Percentiles rank a stretch among this genome's conserved stretches.
Evolutionary conservation across 2,113 vertebrate species (phyloP).

Genomic region (Vulpes vulpes): DNA sequence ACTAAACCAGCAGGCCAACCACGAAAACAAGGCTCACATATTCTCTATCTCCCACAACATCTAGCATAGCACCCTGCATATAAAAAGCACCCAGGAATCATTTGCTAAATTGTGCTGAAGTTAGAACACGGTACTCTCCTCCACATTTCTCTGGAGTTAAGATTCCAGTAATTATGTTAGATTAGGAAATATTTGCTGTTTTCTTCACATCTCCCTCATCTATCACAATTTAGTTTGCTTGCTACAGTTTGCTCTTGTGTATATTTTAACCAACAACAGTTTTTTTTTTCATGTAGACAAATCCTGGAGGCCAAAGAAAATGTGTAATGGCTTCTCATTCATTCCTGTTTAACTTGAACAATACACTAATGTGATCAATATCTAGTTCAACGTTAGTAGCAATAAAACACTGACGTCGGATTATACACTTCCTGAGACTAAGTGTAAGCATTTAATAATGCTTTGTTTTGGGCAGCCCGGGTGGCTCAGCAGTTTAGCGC

Average conservation of each 20-base stretch:
- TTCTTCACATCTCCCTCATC: constrained; percentile 30
- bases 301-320: constrained; percentile 27
- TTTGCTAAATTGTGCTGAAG: constrained; percentile 19
- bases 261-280: constrained; percentile 54
- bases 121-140: background rate
- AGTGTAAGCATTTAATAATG: constrained; percentile 62
- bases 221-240: constrained; percentile 63
- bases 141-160: background rate
- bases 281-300: constrained; percentile 62
- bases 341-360: constrained; percentile 65
- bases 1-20: background rate
- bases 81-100: background rate
- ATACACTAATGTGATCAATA: constrained; percentile 74
- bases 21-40: background rate
- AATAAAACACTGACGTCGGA: constrained; percentile 53
- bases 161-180: constrained; percentile 49
- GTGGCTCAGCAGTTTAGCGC: too few relatives aligned
- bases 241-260: constrained; percentile 34
- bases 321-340: constrained; percentile 27
- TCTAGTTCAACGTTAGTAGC: constrained; percentile 50
- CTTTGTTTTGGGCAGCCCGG: background rate
- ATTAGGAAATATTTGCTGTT: constrained; percentile 59
- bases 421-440: constrained; percentile 49
- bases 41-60: background rate
- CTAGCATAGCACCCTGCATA: background rate